A percentile compares a stretch with the other conserved stretches of the same genome.
Conservation (phyloP, 2,113 vertebrate species). For the human (Homo sapiens) region GRCh38 chr12:130424501-130425000, state of each 20-base stretch:
- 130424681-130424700: constrained; percentile 63
- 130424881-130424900: constrained; percentile 75
- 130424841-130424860: constrained; percentile 91
- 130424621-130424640: constrained; percentile 76
- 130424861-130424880: constrained; percentile 84
- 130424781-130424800: constrained; percentile 90
- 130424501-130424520: constrained; percentile 97
- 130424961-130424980: constrained; percentile 85
- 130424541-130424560: constrained; percentile 80
- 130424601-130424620: constrained; percentile 76
- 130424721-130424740: constrained; percentile 75
- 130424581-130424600: constrained; percentile 78
- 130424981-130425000: constrained; percentile 90
- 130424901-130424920: constrained; percentile 87
- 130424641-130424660: constrained; percentile 80
- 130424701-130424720: constrained; percentile 75
- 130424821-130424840: constrained; percentile 87
- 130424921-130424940: constrained; percentile 88
- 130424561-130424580: constrained; percentile 82
- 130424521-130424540: constrained; percentile 91
- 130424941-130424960: constrained; percentile 98
- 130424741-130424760: constrained; percentile 91
- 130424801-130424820: constrained; percentile 91
- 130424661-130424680: constrained; percentile 50
- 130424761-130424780: constrained; percentile 99